Conservation (phyloP, 2,888 invertebrate genomes). For the Baccha elongata region DNA sequence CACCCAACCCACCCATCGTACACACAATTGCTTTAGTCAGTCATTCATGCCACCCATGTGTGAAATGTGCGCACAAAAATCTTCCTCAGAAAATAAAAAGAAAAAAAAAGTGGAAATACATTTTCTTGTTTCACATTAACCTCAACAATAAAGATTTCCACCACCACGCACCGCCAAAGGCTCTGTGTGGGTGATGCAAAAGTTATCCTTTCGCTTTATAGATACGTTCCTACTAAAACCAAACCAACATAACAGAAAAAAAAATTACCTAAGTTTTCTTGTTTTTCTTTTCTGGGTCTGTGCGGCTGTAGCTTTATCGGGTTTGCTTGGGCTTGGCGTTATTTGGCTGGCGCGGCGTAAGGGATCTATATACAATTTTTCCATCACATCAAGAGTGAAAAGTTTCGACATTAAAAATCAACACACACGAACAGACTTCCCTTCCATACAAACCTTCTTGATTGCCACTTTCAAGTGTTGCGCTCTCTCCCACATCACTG, state of each 20-base stretch:
- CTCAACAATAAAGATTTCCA: slow-evolving; percentile 64
- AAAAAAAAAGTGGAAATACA: slow-evolving; percentile 5
- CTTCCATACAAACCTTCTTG: slow-evolving; percentile 39
- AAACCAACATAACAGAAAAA: slow-evolving; percentile 14
- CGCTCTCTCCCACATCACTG: slow-evolving; percentile 45
- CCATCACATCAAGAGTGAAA: slow-evolving; percentile 65
- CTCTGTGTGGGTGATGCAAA: slow-evolving; percentile 38
- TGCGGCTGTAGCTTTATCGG: slow-evolving; percentile 10
- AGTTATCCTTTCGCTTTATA: slow-evolving; percentile 64
- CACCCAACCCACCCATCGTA: background rate
- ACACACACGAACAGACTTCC: slow-evolving; percentile 50
- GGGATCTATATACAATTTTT: slow-evolving; percentile 40
- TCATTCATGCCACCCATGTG: slow-evolving; percentile 60
- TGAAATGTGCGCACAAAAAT: slow-evolving; percentile 63
- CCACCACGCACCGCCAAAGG: slow-evolving; percentile 42
- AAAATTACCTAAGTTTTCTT: slow-evolving; percentile 39
- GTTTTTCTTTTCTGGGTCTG: slow-evolving; percentile 1
- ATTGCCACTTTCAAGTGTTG: slow-evolving; percentile 68
- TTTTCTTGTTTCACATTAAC: slow-evolving; percentile 61
- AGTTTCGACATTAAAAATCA: slow-evolving; percentile 72
- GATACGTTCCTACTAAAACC: slow-evolving; percentile 14
- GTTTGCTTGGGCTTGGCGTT: slow-evolving; percentile 14
- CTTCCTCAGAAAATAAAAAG: slow-evolving; percentile 4
- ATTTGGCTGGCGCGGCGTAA: background rate
- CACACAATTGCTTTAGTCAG: slow-evolving; percentile 22